phyloP scores from a whole-genome alignment of 2,113 vertebrate genomes.

The Corapipo altera region DNA sequence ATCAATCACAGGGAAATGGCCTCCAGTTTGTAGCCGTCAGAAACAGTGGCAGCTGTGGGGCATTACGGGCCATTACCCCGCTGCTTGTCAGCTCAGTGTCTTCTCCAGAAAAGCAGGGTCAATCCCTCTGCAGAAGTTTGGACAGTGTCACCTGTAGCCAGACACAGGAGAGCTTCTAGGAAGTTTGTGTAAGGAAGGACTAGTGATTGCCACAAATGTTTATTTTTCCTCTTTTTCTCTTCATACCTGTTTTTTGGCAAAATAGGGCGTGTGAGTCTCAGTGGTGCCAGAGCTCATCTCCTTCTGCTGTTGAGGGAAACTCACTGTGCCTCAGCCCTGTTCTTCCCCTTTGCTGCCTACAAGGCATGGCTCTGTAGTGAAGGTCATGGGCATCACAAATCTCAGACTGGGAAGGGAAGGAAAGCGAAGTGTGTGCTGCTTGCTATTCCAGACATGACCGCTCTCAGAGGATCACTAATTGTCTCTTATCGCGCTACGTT shows the following conservation, averaged over 20 bases:
- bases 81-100: neutral
- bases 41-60: fast-evolving
- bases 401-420: neutral
- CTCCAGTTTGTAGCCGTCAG: neutral
- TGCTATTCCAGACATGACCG: neutral
- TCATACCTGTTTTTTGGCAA: neutral
- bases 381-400: neutral
- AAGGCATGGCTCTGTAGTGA: neutral
- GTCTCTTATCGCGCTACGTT: fast-evolving
- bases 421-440: neutral
- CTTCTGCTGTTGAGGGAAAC: neutral
- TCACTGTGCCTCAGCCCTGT: neutral
- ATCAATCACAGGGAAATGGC: neutral
- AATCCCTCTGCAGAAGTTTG: neutral
- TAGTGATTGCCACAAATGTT: neutral
- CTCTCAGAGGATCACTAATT: neutral
- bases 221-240: neutral
- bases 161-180: neutral
- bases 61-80: too few relatives aligned
- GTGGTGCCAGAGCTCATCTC: neutral
- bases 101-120: neutral
- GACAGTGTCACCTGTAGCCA: neutral
- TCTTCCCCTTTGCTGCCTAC: neutral
- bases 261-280: neutral
- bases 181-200: neutral